Conservation (phyloP, 2,797 vertebrate genomes). For the Ispidina lecontei region DNA sequence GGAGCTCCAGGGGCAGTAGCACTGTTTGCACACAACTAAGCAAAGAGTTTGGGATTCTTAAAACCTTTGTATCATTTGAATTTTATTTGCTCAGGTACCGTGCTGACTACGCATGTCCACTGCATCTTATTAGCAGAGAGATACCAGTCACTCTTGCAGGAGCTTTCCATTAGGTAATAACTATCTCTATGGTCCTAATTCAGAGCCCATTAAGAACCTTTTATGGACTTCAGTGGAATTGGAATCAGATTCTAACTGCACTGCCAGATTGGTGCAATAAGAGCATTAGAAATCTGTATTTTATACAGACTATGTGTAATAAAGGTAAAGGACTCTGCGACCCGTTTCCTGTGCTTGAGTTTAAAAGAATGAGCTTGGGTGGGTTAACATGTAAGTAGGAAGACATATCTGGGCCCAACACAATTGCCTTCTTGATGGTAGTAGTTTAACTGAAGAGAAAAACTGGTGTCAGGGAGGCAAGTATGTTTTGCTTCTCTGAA, state of each 20-base stretch:
- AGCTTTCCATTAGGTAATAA: constrained; percentile 54
- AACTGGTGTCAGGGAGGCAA: constrained; percentile 75
- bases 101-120: constrained; percentile 69
- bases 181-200: constrained; percentile 47
- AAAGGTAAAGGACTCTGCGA: constrained; percentile 31
- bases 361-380: not conserved
- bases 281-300: constrained; percentile 47
- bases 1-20: constrained; percentile 76
- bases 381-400: constrained; percentile 44
- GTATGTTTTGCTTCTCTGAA: constrained; percentile 81
- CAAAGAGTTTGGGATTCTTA: constrained; percentile 68
- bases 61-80: constrained; percentile 68
- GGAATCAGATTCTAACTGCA: constrained; percentile 19
- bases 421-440: constrained; percentile 80
- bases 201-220: constrained; percentile 23
- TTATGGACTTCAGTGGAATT: constrained; percentile 12
- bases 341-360: constrained; percentile 30
- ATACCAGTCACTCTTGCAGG: constrained; percentile 70
- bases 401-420: constrained; percentile 73
- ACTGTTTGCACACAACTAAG: constrained; percentile 80
- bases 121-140: constrained; percentile 64
- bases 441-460: constrained; percentile 45
- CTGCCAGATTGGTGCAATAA: constrained; percentile 49
- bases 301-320: not conserved
- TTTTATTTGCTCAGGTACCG: constrained; percentile 84